Base-by-base conservation (phyloP, 2,888 invertebrate species). In the Epirrhoe tristata region DNA sequence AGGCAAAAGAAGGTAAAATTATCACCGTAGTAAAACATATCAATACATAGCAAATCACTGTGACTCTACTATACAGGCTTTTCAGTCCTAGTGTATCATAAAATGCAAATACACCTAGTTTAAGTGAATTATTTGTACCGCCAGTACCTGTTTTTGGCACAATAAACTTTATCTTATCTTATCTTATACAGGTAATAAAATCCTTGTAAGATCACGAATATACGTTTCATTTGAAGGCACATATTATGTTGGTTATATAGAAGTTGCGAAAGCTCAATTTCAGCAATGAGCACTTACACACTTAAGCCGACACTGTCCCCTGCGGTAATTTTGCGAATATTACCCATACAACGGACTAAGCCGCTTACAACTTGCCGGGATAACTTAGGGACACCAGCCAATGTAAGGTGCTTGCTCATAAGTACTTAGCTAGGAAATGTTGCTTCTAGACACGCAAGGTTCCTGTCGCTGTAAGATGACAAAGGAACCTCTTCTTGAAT, bases 301-400 rank as follows among this genome's bases (percentile, higher is more conserved):
- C 66, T 48, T 66, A 69, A 72, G 57, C 46, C 58, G 31, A 12
- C 59, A 43, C 82, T 83, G 86, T 82, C 81, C 83, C 82, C 82
- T 82, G 80, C 82, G 84, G 88, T 87, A 89, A 91, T 90, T 90
- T 88, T 81, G 83, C 77, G 87, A 87, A 89, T 88, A 91, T 89
- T 88, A 84, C 82, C 81, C 81, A 77, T 76, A 75, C 81, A 82
- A 83, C 76, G 80, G 80, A 83, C 81, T 91, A 91, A 92, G 93
- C 90, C 78, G 86, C 91, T 92, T 92, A 91, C 82, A 89, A 90
- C 86, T 89, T 90, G 82, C 77, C 74, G 79, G 77, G 84, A 86
- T 87, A 88, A 89, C 85, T 88, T 81, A 80, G 80, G 81, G 83
- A 85, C 83, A 81, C 80, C 77, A 74, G 74, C 77, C 77, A 79